Evolutionary conservation across 2,797 vertebrate species (phyloP).

Genomic region (Rhinoraja longicauda): DNA sequence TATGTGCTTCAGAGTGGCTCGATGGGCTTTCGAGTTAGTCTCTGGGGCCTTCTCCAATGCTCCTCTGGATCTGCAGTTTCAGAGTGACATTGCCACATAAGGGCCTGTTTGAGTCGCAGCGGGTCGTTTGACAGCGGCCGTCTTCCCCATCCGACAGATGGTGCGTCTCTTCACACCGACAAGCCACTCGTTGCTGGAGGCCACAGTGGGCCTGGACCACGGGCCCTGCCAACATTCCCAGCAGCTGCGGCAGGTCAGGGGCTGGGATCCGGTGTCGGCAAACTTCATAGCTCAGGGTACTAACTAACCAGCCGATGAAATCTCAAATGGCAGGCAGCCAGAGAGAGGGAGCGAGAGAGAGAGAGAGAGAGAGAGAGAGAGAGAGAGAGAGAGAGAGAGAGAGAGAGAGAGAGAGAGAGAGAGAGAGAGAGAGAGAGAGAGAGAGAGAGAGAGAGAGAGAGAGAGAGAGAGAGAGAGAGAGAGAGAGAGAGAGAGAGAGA

Average conservation of each 20-base stretch:
- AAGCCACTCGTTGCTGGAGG: slow-evolving; percentile 46
- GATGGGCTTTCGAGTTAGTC: slow-evolving; percentile 46
- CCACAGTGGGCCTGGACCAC: slow-evolving; percentile 42
- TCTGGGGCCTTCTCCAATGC: slow-evolving; percentile 39
- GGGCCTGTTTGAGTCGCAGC: slow-evolving; percentile 52
- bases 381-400: background rate
- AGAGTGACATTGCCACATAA: slow-evolving; percentile 61
- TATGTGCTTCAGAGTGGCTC: slow-evolving; percentile 41
- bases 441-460: too few species aligned
- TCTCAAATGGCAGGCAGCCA: background rate
- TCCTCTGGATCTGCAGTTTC: slow-evolving; percentile 48
- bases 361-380: background rate
- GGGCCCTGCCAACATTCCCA: slow-evolving; percentile 55
- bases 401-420: too few species aligned
- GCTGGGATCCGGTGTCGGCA: slow-evolving; percentile 58
- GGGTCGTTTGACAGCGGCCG: slow-evolving; percentile 57
- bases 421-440: background rate
- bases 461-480: background rate
- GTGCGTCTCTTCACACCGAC: slow-evolving; percentile 59
- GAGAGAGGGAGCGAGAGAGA: background rate
- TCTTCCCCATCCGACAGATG: slow-evolving; percentile 66
- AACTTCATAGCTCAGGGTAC: slow-evolving; percentile 55
- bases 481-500: too few species aligned
- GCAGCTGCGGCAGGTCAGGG: slow-evolving; percentile 55
- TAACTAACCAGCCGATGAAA: slow-evolving; percentile 62